Conservation (phyloP, 2,797 vertebrate species). For the Oreonectes daqikongensis region DNA sequence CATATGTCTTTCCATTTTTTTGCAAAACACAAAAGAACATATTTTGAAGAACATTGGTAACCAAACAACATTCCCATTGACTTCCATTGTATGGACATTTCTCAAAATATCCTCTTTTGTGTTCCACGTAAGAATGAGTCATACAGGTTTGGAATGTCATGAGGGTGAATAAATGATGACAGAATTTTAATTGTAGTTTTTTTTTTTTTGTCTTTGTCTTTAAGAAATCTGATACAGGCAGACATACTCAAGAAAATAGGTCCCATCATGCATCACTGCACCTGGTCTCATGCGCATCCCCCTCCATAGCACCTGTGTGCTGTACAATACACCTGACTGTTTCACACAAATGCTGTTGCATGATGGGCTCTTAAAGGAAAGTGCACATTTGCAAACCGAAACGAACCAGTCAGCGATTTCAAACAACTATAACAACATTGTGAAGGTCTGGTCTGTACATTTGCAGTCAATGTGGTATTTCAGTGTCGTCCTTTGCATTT, state of each 20-base stretch:
- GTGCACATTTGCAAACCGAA: constrained; percentile 54
- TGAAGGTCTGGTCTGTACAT: constrained; percentile 27
- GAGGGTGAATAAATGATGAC: too few species aligned
- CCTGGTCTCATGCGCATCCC: background rate
- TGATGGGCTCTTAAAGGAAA: background rate
- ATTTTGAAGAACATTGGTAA: too few species aligned
- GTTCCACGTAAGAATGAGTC: too few species aligned
- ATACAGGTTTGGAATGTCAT: too few species aligned
- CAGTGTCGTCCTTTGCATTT: constrained; percentile 26
- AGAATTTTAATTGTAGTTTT: too few species aligned
- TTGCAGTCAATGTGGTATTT: constrained; percentile 39
- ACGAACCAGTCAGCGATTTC: constrained; percentile 56
- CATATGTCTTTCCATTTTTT: too few species aligned
- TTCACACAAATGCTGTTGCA: background rate
- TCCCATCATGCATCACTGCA: background rate
- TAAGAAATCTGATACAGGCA: constrained; percentile 6
- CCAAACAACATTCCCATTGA: too few species aligned
- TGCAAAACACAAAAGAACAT: too few species aligned
- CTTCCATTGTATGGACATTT: too few species aligned
- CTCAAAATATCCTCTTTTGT: too few species aligned
- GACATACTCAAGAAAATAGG: background rate
- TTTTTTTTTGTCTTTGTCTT: background rate
- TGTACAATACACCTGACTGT: constrained; percentile 16
- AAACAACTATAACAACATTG: constrained; percentile 60
- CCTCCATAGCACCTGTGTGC: background rate